Conservation (phyloP, 2,888 invertebrate genomes). For the Eristalis tenax region DNA sequence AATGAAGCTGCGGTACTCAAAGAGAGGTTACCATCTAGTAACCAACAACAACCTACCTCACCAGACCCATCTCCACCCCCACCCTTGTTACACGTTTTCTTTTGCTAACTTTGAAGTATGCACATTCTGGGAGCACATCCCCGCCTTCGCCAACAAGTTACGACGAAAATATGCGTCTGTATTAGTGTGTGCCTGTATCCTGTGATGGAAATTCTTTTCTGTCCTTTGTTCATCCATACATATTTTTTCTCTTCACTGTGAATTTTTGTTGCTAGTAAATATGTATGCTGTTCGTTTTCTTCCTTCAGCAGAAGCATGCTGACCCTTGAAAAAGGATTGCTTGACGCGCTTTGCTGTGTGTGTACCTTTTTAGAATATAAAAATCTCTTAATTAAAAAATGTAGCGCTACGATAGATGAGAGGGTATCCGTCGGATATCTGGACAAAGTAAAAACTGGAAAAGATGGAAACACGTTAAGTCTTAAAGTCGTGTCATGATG, state of each 20-base stretch:
- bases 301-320: conserved; percentile 19
- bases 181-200: conserved; percentile 10
- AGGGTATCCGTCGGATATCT: not conserved
- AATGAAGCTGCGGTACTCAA: conserved; percentile 66
- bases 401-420: conserved; percentile 14
- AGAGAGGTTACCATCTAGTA: conserved; percentile 49
- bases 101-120: conserved; percentile 30
- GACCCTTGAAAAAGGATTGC: conserved; percentile 49
- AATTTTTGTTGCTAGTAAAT: not conserved
- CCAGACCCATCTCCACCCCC: not conserved
- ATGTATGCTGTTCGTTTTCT: not conserved
- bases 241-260: not conserved
- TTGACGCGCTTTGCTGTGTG: conserved; percentile 15
- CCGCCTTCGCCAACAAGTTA: conserved; percentile 43
- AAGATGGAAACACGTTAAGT: not conserved
- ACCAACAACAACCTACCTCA: conserved; percentile 4
- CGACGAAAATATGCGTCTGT: conserved; percentile 6
- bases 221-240: conserved; percentile 53
- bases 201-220: conserved; percentile 58
- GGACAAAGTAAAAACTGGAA: not conserved
- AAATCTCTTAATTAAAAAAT: conserved; percentile 68
- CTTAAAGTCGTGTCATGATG: conserved; percentile 19
- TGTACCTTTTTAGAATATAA: conserved; percentile 54
- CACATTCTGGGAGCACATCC: conserved; percentile 21
- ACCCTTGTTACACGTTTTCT: conserved; percentile 8